Conservation (phyloP, 2,113 vertebrate genomes). For the Xenopus tropicalis region DNA sequence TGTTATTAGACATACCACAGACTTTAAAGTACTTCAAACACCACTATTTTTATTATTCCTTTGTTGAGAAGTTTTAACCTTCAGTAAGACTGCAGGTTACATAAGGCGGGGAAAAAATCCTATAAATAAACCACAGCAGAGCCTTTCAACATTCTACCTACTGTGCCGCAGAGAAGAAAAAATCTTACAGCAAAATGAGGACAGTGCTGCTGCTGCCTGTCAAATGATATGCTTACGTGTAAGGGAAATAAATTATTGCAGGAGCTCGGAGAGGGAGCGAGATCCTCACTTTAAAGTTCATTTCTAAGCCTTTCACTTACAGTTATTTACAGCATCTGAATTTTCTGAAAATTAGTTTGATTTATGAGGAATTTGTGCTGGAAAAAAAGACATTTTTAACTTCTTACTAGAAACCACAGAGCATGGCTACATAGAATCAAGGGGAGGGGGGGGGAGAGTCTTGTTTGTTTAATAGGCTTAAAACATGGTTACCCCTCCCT, state of each 20-base stretch:
- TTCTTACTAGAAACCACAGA: too few relatives aligned
- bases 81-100: constrained; percentile 43
- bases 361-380: too few relatives aligned
- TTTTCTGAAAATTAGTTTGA: too few relatives aligned
- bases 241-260: constrained; percentile 12
- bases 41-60: constrained; percentile 40
- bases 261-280: background rate
- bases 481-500: too few relatives aligned
- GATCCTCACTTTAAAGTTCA: background rate
- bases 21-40: constrained; percentile 37
- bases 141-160: constrained; percentile 37
- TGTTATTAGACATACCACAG: constrained; percentile 37
- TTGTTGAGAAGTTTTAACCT: constrained; percentile 42
- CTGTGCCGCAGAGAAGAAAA: constrained; percentile 24
- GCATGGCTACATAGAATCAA: too few relatives aligned
- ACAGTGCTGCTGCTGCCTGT: constrained; percentile 16
- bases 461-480: too few relatives aligned
- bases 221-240: constrained; percentile 23
- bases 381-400: too few relatives aligned
- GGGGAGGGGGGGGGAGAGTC: too few relatives aligned
- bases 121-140: constrained; percentile 41
- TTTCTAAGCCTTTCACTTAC: background rate
- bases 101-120: constrained; percentile 32
- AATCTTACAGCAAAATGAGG: constrained; percentile 22
- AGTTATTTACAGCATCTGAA: background rate